Evolutionary conservation across 2,113 vertebrate species (phyloP).

Genomic region (Eptesicus fuscus): DNA sequence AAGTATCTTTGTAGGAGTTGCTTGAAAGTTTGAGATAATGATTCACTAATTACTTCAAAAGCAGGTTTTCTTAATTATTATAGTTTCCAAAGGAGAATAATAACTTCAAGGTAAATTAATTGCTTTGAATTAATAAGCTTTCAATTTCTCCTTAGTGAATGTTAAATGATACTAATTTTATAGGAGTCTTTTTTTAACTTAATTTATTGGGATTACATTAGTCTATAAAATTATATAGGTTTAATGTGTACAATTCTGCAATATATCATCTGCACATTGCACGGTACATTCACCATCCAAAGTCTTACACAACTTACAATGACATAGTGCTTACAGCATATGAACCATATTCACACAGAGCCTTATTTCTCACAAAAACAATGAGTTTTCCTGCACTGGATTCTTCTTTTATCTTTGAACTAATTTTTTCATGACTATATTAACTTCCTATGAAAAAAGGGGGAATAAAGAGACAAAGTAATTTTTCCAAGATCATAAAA

Average conservation of each 20-base stretch:
- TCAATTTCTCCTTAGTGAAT: slow-evolving; percentile 25
- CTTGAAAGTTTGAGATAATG: neutral
- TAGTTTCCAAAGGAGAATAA: slow-evolving; percentile 37
- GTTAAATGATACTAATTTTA: neutral
- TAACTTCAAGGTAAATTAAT: slow-evolving; percentile 45
- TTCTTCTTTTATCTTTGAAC: neutral
- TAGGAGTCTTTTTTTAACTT: neutral
- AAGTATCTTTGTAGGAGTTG: neutral
- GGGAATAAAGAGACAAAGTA: neutral
- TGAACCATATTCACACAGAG: neutral
- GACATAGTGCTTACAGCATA: neutral
- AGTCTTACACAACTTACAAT: neutral
- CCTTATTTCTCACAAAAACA: neutral
- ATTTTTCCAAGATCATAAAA: neutral
- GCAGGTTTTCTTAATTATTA: slow-evolving; percentile 1
- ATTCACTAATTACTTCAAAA: slow-evolving; percentile 27
- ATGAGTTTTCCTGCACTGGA: neutral
- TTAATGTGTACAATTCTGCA: neutral
- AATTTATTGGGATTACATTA: neutral
- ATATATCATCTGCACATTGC: neutral
- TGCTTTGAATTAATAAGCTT: slow-evolving; percentile 44
- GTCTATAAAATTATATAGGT: neutral
- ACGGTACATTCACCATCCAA: neutral
- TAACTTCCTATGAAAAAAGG: neutral
- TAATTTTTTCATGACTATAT: neutral